Percentiles rank a stretch among this genome's conserved stretches.
phyloP scores from a whole-genome alignment of 2,888 invertebrate genomes.

The Chrysotoxum bicinctum region DNA sequence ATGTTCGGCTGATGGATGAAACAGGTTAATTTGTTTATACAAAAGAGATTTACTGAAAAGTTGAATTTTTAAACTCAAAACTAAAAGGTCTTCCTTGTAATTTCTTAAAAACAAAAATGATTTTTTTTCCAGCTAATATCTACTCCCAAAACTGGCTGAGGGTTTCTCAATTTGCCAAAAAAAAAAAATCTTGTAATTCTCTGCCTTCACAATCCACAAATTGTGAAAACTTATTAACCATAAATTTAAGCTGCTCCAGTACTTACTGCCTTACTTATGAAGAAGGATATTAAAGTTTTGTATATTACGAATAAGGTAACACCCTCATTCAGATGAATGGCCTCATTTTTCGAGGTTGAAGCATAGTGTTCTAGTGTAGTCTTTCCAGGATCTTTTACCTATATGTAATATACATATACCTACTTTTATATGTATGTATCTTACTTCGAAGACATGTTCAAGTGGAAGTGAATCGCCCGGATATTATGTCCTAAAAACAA shows the following conservation, averaged over 20 bases:
- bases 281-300: neutral
- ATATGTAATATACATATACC: neutral
- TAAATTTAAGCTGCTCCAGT: neutral
- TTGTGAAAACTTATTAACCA: neutral
- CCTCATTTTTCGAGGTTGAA: neutral
- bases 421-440: neutral
- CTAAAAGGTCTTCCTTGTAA: too few relatives aligned
- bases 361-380: neutral
- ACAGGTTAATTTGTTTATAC: too few relatives aligned
- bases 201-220: neutral
- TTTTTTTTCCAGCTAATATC: too few relatives aligned
- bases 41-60: too few relatives aligned
- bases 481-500: neutral
- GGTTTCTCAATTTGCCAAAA: too few relatives aligned
- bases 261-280: neutral
- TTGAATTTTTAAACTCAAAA: too few relatives aligned
- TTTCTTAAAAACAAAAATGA: too few relatives aligned
- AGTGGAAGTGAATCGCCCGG: slow-evolving; percentile 20
- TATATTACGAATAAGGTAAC: neutral
- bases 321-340: slow-evolving; percentile 22
- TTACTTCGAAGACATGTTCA: slow-evolving; percentile 38
- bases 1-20: too few relatives aligned
- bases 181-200: too few relatives aligned
- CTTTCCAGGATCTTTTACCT: neutral
- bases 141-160: too few relatives aligned